Percentiles rank a stretch among this genome's conserved stretches.
phyloP scores from a whole-genome alignment of 2,113 vertebrate species.

The Nyctereutes procyonoides region DNA sequence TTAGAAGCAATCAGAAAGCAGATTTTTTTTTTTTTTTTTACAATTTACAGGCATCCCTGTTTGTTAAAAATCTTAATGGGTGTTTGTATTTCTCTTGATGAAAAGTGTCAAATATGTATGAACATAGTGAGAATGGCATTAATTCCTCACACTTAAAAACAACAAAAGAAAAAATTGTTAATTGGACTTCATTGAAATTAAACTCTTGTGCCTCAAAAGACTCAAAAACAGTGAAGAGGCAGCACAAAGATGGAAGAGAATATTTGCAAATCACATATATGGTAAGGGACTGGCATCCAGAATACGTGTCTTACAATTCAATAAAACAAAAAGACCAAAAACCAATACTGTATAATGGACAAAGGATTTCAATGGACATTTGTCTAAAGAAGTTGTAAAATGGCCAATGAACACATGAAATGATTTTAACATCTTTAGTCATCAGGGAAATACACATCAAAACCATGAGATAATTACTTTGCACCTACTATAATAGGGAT shows the following conservation, averaged over 20 bases:
- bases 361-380: background rate
- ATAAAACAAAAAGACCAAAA: background rate
- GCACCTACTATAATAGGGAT: background rate
- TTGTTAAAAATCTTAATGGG: background rate
- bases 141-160: background rate
- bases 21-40: background rate
- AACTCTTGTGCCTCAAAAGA: background rate
- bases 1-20: conserved; percentile 18
- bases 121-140: background rate
- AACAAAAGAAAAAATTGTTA: conserved; percentile 3
- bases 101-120: background rate
- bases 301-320: background rate
- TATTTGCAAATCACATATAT: background rate
- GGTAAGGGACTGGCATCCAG: background rate
- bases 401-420: background rate
- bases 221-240: background rate
- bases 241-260: background rate
- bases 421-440: background rate
- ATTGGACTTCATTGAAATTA: background rate
- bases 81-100: background rate
- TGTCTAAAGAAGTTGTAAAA: background rate
- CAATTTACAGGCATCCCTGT: background rate
- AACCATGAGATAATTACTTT: background rate
- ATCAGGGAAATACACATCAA: background rate
- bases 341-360: background rate